phyloP scores from a whole-genome alignment of 2,888 invertebrate genomes.

The Tortrix viridana region DNA sequence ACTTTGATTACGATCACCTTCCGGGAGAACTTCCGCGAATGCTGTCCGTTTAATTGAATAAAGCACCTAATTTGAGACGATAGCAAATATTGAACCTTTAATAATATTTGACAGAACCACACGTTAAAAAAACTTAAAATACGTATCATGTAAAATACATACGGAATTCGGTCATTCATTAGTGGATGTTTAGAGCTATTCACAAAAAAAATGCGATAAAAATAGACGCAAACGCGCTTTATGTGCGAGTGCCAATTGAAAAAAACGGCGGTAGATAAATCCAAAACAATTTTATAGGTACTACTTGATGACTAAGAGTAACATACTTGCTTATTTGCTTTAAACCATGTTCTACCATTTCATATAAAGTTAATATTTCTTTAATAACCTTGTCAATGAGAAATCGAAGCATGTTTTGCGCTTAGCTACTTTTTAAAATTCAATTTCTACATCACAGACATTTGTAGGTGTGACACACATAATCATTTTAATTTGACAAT shows the following conservation, averaged over 20 bases:
- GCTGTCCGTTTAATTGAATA: too few species aligned
- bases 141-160: too few species aligned
- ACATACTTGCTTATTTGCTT: too few species aligned
- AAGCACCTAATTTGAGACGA: not conserved
- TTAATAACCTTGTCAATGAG: too few species aligned
- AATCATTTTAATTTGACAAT: too few species aligned
- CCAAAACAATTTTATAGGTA: conserved; percentile 3
- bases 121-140: conserved; percentile 15
- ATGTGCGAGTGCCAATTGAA: conserved; percentile 51
- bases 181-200: conserved; percentile 49
- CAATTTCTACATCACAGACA: too few species aligned
- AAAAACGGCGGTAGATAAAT: conserved; percentile 45
- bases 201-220: conserved; percentile 58
- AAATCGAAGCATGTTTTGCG: too few species aligned
- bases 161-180: conserved; percentile 54
- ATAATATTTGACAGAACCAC: conserved; percentile 14
- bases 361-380: too few species aligned
- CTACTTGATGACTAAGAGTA: too few species aligned
- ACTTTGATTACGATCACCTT: not conserved
- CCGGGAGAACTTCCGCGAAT: not conserved
- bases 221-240: conserved; percentile 59
- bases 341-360: too few species aligned
- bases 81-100: conserved; percentile 15
- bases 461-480: too few species aligned
- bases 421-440: too few species aligned